Conservation (phyloP, 1,140 invertebrate species). For the Daktulosphaira vitifoliae region DNA sequence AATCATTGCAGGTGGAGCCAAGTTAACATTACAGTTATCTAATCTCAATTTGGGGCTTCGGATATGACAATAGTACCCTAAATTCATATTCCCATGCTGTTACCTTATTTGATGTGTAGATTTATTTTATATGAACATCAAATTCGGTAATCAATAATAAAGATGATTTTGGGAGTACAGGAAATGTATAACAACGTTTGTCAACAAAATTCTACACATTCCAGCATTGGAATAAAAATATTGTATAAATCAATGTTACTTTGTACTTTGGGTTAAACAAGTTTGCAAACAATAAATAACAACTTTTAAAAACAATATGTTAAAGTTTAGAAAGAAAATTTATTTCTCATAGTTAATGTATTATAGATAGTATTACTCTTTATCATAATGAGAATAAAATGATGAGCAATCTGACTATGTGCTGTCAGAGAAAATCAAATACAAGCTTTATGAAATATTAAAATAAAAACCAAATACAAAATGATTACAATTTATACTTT, state of each 20-base stretch:
- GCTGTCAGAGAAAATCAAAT: slow-evolving; percentile 30
- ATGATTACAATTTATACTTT: slow-evolving; percentile 35
- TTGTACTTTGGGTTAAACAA: slow-evolving; percentile 19
- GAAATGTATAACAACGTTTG: too few relatives aligned
- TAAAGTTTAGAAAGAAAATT: too few relatives aligned
- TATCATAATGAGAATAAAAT: slow-evolving; percentile 31
- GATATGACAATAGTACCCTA: too few relatives aligned
- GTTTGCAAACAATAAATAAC: slow-evolving; percentile 27
- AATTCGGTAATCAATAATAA: too few relatives aligned
- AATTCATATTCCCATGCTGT: slow-evolving; percentile 25
- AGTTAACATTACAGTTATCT: too few relatives aligned
- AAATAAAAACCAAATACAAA: slow-evolving; percentile 33
- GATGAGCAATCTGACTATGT: slow-evolving; percentile 33
- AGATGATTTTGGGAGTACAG: too few relatives aligned
- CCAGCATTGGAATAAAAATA: slow-evolving; percentile 4
- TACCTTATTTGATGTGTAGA: slow-evolving; percentile 17
- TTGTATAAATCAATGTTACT: background rate
- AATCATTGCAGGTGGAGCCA: slow-evolving; percentile 26
- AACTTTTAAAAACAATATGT: background rate
- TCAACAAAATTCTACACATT: slow-evolving; percentile 25
- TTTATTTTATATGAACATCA: too few relatives aligned
- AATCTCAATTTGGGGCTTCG: too few relatives aligned
- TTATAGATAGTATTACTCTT: too few relatives aligned
- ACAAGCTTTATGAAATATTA: slow-evolving; percentile 31
- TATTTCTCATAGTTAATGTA: too few relatives aligned